These are phyloP conservation scores for Sorex araneus DNA, from an alignment of 2,113 vertebrate genomes.

Conservation along the genomic window DNA sequence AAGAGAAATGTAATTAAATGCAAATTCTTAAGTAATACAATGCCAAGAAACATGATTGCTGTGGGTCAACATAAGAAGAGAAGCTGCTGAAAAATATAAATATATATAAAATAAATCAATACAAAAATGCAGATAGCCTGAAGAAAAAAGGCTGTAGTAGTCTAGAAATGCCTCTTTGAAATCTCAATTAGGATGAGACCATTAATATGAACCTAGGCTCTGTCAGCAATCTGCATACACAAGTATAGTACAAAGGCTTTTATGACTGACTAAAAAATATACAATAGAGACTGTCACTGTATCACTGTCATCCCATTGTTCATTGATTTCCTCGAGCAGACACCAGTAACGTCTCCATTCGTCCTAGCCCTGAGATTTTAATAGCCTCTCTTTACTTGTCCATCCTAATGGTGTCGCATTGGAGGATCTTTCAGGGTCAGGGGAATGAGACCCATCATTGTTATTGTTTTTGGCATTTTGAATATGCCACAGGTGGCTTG, in stretches of 20 bases:
- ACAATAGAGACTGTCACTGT: too few species aligned
- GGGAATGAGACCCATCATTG: too few species aligned
- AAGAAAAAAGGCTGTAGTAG: conserved; percentile 8
- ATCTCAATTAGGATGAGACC: not conserved
- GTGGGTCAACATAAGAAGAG: conserved; percentile 9
- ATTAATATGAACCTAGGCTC: not conserved
- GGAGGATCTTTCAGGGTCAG: too few species aligned
- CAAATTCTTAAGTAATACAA: conserved; percentile 83
- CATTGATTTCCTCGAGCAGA: too few species aligned
- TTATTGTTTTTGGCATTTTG: too few species aligned
- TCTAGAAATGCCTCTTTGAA: not conserved
- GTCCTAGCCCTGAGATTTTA: too few species aligned
- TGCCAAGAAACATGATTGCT: conserved; percentile 71
- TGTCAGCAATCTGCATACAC: not conserved
- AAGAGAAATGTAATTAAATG: too few species aligned
- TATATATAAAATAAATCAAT: conserved; percentile 49
- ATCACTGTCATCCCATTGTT: too few species aligned
- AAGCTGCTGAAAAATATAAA: not conserved
- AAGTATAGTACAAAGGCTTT: not conserved
- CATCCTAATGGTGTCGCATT: too few species aligned
- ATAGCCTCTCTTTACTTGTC: too few species aligned
- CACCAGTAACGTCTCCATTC: too few species aligned
- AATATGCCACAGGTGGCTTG: too few species aligned
- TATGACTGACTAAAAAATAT: conserved; percentile 2
- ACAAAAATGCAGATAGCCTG: conserved; percentile 60